Evolutionary conservation across 2,888 invertebrate species (phyloP).

Genomic region (Catotricha subobsoleta): DNA sequence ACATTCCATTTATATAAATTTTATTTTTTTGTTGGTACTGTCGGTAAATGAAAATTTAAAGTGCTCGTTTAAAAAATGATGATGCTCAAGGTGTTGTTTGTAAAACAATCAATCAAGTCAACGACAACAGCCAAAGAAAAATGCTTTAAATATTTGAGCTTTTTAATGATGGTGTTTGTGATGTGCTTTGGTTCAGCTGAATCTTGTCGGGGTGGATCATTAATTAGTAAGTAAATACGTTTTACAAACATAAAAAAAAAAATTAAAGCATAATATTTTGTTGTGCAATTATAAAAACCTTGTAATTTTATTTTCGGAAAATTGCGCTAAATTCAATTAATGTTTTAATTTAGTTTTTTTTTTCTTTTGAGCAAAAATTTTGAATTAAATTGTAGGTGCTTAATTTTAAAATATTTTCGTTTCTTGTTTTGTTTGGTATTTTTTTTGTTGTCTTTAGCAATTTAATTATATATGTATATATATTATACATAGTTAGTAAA

Average conservation of each 20-base stretch:
- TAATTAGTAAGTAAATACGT: constrained; percentile 6
- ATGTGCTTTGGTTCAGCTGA: background rate
- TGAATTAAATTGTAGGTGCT: too few species aligned
- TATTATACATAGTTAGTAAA: too few species aligned
- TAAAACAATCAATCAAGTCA: background rate
- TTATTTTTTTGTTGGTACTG: background rate
- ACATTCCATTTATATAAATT: background rate
- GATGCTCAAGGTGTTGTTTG: background rate
- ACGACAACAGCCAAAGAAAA: background rate
- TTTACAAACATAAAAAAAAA: background rate
- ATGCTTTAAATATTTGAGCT: background rate
- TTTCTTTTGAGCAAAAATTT: too few species aligned
- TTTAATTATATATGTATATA: too few species aligned
- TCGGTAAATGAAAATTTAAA: constrained; percentile 1
- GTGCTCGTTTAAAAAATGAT: too few species aligned
- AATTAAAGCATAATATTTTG: background rate
- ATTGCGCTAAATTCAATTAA: too few species aligned
- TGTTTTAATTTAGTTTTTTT: too few species aligned
- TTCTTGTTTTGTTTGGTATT: too few species aligned
- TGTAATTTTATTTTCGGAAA: background rate
- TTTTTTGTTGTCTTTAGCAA: too few species aligned
- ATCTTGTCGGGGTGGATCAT: constrained; percentile 4
- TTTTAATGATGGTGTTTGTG: background rate
- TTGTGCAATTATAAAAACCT: background rate
- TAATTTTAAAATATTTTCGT: too few species aligned